phyloP scores from a whole-genome alignment of 2,113 vertebrate species.

The Phrynosoma platyrhinos region DNA sequence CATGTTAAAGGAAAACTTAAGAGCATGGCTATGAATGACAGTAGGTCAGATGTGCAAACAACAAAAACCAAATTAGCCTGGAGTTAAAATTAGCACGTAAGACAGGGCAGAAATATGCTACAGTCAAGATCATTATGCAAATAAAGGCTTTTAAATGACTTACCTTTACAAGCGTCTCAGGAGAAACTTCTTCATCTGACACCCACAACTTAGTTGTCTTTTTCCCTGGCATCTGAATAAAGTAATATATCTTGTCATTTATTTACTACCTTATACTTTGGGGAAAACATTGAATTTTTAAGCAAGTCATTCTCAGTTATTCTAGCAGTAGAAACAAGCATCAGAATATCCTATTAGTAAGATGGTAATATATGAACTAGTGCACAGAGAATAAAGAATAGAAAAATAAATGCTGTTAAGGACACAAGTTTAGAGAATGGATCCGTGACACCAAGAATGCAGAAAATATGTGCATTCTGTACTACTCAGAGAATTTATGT shows the following conservation, averaged over 20 bases:
- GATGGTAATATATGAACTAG: neutral
- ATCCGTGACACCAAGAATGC: neutral
- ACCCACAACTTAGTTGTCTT: conserved; percentile 99
- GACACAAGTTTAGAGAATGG: neutral
- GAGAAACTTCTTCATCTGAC: conserved; percentile 96
- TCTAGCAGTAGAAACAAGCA: neutral
- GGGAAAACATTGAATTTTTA: neutral
- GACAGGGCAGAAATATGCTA: neutral
- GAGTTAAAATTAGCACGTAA: neutral
- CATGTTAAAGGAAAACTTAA: neutral
- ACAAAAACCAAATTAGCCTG: neutral
- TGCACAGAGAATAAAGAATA: neutral
- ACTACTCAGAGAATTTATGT: neutral
- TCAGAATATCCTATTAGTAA: neutral
- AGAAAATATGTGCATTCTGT: neutral
- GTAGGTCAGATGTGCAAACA: too few species aligned
- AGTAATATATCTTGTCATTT: conserved; percentile 52
- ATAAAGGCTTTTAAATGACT: conserved; percentile 50
- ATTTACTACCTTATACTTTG: neutral
- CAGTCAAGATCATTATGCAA: neutral
- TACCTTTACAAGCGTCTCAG: conserved; percentile 96
- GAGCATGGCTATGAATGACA: neutral
- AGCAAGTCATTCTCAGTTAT: neutral
- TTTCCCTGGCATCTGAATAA: conserved; percentile 92
- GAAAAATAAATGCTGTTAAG: too few species aligned